Base-by-base conservation (phyloP, 2,797 vertebrate species). In the Enteromius trimaculatus region DNA sequence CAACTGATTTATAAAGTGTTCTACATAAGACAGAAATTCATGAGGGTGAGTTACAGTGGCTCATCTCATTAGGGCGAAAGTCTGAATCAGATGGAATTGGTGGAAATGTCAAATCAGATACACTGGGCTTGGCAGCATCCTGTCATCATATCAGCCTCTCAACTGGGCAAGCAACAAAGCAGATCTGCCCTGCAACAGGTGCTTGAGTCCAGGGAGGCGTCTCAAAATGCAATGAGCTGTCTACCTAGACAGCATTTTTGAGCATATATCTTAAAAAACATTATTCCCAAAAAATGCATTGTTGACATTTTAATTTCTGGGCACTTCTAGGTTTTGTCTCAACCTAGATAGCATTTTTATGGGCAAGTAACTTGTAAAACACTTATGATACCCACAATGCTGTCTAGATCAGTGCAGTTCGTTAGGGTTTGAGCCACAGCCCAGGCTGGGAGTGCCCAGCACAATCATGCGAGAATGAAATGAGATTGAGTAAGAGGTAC, bases 121-220 rank as follows among this genome's bases (percentile, higher is more conserved):
- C 3, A 21, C 6, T 79, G 34, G 65, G 16, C 58, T 62, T 64
- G 60, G 19, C 78, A 70, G n/a, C 21, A 34, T 17, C 5, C 23
- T 39, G 71, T 53, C 71, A 51, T 72, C 10, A 44, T 13, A 58
- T 37, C 69, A 81, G 29, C 26, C 39, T 47, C 21, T 72, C 5
- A 72, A 72, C 53, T 19, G 37, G 21, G 34, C 13, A 29, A 72
- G 13, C 14, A 71, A 9, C 19, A 81, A 21, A 72, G 55, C 55
- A 72, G 26, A 62, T 72, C 79, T 64, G 69, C 79, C 53, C 42
- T 74, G 26, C 80, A 82, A 66, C 80, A 82, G 44, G 60, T 66
- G 80, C 34, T 66, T 4, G 19, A 6, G 81, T 66, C 7, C 4
- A 8, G 29, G 19, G 3, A 49, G 9, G 4, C 34, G 39, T n/a